A percentile compares a stretch with the other conserved stretches of the same genome.
Evolutionary conservation across 1,140 invertebrate genomes (phyloP).

Genomic region (Caenorhabditis remanei): DNA sequence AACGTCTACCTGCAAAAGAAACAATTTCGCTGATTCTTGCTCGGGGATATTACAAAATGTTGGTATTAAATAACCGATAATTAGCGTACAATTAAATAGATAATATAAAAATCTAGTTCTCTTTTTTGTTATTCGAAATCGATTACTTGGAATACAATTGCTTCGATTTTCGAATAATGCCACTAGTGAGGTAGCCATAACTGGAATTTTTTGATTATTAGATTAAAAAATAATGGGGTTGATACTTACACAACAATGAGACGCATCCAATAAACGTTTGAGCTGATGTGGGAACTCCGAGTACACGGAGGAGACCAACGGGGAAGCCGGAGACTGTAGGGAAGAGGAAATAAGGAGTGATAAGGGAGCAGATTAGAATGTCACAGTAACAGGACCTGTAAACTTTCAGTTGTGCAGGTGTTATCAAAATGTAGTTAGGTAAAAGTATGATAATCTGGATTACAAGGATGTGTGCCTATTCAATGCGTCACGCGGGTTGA

Average conservation of each 20-base stretch:
- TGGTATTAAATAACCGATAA: not conserved
- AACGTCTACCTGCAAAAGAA: not conserved
- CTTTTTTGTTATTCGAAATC: not conserved
- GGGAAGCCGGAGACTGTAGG: constrained; percentile 18
- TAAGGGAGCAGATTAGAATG: constrained; percentile 6
- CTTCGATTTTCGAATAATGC: constrained; percentile 26
- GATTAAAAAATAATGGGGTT: not conserved
- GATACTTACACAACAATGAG: not conserved
- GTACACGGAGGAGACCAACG: not conserved
- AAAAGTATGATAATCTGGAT: too few species aligned
- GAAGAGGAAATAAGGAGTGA: constrained; percentile 38
- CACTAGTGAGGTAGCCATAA: not conserved
- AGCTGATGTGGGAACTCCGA: not conserved
- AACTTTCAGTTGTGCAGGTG: too few species aligned
- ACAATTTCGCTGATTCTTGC: constrained; percentile 2
- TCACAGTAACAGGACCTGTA: not conserved
- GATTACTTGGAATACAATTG: not conserved
- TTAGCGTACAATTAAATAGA: not conserved
- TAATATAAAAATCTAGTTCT: not conserved
- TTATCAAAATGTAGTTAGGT: too few species aligned
- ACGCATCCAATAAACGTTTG: not conserved
- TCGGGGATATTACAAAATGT: constrained; percentile 17
- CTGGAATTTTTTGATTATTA: not conserved
- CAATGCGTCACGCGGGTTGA: too few species aligned
- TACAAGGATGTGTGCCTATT: too few species aligned